Conservation (phyloP, 2,888 invertebrate genomes). For the Agrypnus murinus region DNA sequence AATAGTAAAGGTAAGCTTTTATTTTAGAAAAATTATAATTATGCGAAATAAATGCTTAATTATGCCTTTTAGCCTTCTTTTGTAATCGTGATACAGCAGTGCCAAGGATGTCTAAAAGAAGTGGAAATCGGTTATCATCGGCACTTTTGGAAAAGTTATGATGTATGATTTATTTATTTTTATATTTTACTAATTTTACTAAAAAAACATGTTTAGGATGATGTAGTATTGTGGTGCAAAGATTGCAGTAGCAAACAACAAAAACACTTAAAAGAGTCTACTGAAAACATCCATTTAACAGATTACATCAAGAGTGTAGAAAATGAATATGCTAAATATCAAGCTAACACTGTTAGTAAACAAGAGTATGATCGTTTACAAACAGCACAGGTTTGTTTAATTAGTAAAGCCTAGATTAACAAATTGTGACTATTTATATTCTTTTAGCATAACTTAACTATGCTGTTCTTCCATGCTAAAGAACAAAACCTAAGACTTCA, state of each 20-base stretch:
- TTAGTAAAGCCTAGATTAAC: neutral
- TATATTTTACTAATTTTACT: neutral
- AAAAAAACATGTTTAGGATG: conserved; percentile 4
- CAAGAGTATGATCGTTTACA: neutral
- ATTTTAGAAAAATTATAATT: too few species aligned
- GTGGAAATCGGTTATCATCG: neutral
- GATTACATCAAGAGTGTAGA: neutral
- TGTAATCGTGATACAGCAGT: neutral
- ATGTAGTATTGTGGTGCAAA: conserved; percentile 6
- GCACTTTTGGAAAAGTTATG: neutral
- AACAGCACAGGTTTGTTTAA: neutral
- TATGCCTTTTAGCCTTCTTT: neutral
- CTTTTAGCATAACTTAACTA: conserved; percentile 5
- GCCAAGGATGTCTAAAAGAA: conserved; percentile 2
- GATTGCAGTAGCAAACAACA: conserved; percentile 3
- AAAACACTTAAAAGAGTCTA: neutral
- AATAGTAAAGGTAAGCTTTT: too few species aligned
- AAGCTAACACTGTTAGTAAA: neutral
- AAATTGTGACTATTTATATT: neutral
- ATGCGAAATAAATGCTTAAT: too few species aligned
- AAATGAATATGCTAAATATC: neutral
- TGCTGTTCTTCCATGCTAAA: neutral
- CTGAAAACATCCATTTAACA: neutral
- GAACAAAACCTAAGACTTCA: neutral
- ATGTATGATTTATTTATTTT: neutral